Evolutionary conservation across 2,888 invertebrate genomes (phyloP).

Genomic region (Julus scanicus): DNA sequence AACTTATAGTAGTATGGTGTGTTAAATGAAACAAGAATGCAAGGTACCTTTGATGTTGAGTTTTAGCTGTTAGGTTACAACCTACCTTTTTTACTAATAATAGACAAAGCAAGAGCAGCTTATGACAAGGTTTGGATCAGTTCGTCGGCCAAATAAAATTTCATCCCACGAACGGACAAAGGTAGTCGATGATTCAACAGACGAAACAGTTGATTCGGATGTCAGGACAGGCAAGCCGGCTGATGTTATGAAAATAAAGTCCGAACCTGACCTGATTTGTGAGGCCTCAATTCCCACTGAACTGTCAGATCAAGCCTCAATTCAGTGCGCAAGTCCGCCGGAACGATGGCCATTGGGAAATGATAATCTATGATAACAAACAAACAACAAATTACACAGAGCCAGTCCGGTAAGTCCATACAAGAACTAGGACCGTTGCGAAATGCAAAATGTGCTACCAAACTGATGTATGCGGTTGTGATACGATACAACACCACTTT

Average conservation of each 20-base stretch:
- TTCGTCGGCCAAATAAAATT: neutral
- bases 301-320: neutral
- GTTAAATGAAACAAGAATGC: neutral
- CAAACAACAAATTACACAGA: neutral
- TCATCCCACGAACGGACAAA: neutral
- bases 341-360: neutral
- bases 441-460: neutral
- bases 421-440: neutral
- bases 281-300: neutral
- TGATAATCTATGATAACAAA: constrained; percentile 6
- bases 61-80: neutral
- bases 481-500: neutral
- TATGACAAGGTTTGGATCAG: neutral
- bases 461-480: neutral
- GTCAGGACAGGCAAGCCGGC: neutral
- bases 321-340: neutral
- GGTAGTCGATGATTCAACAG: neutral
- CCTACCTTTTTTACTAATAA: neutral
- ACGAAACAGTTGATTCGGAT: neutral
- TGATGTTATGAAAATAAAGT: neutral
- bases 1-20: no score
- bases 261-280: neutral
- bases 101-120: constrained; percentile 2
- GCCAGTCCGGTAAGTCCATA: neutral
- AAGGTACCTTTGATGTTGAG: neutral